Base-by-base conservation (phyloP, 2,888 invertebrate genomes). In the Globia sparganii region DNA sequence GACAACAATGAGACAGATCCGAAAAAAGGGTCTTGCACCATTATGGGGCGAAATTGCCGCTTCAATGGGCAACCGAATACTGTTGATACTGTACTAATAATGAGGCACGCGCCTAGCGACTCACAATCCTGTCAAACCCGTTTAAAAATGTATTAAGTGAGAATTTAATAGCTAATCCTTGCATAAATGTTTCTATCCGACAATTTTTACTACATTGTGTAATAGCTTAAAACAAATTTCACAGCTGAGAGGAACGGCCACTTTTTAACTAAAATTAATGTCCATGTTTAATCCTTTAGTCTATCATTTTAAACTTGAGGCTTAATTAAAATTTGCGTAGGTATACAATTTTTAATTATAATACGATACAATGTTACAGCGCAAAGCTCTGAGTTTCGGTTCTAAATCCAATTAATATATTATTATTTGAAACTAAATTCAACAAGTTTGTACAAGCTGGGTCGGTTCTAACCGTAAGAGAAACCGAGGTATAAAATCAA, bases 1-100 rank as follows among this genome's bases (percentile, higher is more conserved):
- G 91, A 91, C 94, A 95, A 95, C 95, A 96, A 96, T 94, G 92
- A 91, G 91, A 93, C 90, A 91, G 91, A 93, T 92, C 90, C 86
- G 92, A 87, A 96, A 95, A 95, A 94, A 93, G 96, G 96, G 95
- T 92, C 94, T 92, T 94, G 87, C 91, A 90, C 93, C 94, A 95
- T 95, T 94, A 94, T 91, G 91, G 92, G 89, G 88, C 93, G 93
- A 92, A 95, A 96, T 96, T 94, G 94, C 92, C 90, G 93, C 91
- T 93, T 92, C 89, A 93, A 94, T 94, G 93, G 93, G 92, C 93
- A 93, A 89, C 91, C 91, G 87, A 93, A 93, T 92, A 89, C 90
- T 91, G 90, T 90, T 90, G 91, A 93, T 93, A 91, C 88, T 89
- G 86, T 88, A 90, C 90, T 90, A 90, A 91, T 90, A 89, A 90